Conservation (phyloP, 2,888 invertebrate genomes). For the Melangyna quadrimaculata region DNA sequence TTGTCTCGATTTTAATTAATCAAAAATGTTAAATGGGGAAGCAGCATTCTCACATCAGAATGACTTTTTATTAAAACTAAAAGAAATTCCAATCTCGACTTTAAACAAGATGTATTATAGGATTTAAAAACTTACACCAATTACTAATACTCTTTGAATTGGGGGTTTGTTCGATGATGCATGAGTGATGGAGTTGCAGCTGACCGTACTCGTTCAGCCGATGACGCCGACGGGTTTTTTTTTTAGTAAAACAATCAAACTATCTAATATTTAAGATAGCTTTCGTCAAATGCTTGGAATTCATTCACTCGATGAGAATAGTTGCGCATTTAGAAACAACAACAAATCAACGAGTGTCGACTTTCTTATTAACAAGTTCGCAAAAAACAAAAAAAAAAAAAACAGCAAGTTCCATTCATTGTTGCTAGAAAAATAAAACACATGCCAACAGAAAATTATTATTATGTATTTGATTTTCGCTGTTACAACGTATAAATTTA, state of each 20-base stretch:
- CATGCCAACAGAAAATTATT: conserved; percentile 40
- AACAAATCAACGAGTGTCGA: background rate
- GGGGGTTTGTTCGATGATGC: conserved; percentile 17
- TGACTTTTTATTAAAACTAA: conserved; percentile 20
- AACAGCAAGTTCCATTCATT: conserved; percentile 27
- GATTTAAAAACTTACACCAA: conserved; percentile 5
- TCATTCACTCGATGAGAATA: background rate
- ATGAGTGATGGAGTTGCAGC: background rate
- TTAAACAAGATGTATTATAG: background rate
- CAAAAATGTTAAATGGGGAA: conserved; percentile 8
- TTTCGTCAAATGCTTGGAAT: conserved; percentile 32
- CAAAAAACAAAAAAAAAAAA: conserved; percentile 18
- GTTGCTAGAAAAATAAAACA: conserved; percentile 15
- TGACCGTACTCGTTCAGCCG: background rate
- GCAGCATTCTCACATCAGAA: conserved; percentile 15
- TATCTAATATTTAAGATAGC: conserved; percentile 22
- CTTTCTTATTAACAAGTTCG: background rate
- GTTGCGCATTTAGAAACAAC: conserved; percentile 9
- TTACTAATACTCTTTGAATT: conserved; percentile 30
- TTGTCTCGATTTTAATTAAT: conserved; percentile 62
- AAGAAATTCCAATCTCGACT: conserved; percentile 11
- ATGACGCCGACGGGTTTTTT: background rate
- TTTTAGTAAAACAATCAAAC: conserved; percentile 44
- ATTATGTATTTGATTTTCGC: conserved; percentile 47
- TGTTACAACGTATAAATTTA: conserved; percentile 57